phyloP scores from a whole-genome alignment of 2,113 vertebrate genomes.

The cattle (Bos taurus) region ARS-UCD2.0 NC_037344.1:29255001-29255500 shows the following conservation, averaged over 20 bases:
- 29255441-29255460: not conserved
- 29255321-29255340: slow-evolving; percentile 17
- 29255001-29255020: not conserved
- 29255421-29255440: not conserved
- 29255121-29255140: not conserved
- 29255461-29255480: not conserved
- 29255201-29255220: not conserved
- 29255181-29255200: not conserved
- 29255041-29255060: not conserved
- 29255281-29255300: slow-evolving; percentile 36
- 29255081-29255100: not conserved
- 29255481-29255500: not conserved
- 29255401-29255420: not conserved
- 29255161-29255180: not conserved
- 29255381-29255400: not conserved
- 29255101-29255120: not conserved
- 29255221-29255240: not conserved
- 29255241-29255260: not conserved
- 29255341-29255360: not conserved
- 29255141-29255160: not conserved
- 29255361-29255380: slow-evolving; percentile 6
- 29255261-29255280: not conserved
- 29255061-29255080: not conserved
- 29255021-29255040: not conserved
- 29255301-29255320: slow-evolving; percentile 32